A percentile compares a stretch with the other conserved stretches of the same genome.
Evolutionary conservation across 1,140 invertebrate species (phyloP).

Genomic region (Venustaconcha ellipsiformis): DNA sequence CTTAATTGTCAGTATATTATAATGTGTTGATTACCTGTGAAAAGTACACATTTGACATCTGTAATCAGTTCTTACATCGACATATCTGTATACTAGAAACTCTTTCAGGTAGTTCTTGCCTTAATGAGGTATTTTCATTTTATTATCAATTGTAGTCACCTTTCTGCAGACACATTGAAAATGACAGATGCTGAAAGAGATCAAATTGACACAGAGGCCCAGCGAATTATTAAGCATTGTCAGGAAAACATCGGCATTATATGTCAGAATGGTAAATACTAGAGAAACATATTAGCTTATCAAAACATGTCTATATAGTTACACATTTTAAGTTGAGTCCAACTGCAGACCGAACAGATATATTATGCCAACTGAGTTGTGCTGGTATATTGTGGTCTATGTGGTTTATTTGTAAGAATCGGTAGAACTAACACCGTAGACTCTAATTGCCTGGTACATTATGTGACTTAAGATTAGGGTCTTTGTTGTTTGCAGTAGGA

Average conservation of each 20-base stretch:
- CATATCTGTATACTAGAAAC: not conserved
- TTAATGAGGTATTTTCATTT: not conserved
- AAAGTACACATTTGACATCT: not conserved
- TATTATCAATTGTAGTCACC: conserved; percentile 41
- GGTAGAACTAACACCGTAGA: too few species aligned
- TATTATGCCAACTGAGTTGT: too few species aligned
- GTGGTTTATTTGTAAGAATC: too few species aligned
- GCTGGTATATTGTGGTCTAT: too few species aligned
- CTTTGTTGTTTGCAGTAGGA: too few species aligned
- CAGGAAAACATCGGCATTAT: conserved; percentile 82
- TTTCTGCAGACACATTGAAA: conserved; percentile 71
- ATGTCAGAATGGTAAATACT: conserved; percentile 74
- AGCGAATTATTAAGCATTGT: conserved; percentile 86
- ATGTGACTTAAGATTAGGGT: too few species aligned
- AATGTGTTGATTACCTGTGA: not conserved
- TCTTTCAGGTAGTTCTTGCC: not conserved
- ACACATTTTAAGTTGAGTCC: too few species aligned
- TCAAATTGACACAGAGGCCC: conserved; percentile 85
- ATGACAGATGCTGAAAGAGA: conserved; percentile 88
- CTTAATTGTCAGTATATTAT: not conserved
- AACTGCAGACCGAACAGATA: too few species aligned
- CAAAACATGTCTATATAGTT: too few species aligned
- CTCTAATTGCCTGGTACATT: too few species aligned
- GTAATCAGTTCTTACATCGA: not conserved
- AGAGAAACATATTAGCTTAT: not conserved